phyloP scores from a whole-genome alignment of 37 sponge, comb jelly and placozoan species.

The Chondrosia reniformis region DNA sequence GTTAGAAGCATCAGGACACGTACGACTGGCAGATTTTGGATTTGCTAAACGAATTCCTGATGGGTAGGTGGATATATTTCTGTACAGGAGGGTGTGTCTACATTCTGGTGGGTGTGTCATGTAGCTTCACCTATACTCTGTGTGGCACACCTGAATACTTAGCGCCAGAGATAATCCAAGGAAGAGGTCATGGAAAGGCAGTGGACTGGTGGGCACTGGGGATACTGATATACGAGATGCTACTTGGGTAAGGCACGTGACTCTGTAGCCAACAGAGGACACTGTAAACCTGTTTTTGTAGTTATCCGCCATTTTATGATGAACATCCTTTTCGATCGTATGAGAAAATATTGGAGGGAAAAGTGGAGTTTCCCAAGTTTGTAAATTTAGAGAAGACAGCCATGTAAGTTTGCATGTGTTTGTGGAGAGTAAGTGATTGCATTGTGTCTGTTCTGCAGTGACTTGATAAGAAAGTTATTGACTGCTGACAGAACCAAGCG shows the following conservation, averaged over 20 bases:
- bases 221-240: conserved; percentile 93
- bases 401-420: not conserved
- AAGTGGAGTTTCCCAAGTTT: conserved; percentile 77
- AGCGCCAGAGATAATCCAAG: conserved; percentile 97
- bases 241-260: conserved; percentile 80
- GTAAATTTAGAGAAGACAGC: conserved; percentile 21
- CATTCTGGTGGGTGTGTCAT: not conserved
- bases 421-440: not conserved
- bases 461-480: conserved; percentile 77
- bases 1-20: conserved; percentile 75
- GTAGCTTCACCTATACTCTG: conserved; percentile 74
- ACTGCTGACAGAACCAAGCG: conserved; percentile 74
- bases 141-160: conserved; percentile 97
- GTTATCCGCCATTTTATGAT: conserved; percentile 95
- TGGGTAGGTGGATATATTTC: conserved; percentile 33
- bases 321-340: conserved; percentile 91
- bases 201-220: conserved; percentile 99
- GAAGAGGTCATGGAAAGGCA: conserved; percentile 86
- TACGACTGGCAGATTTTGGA: conserved; percentile 90
- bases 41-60: conserved; percentile 83
- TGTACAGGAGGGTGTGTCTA: not conserved
- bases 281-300: not conserved
- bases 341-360: conserved; percentile 88
- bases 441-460: conserved; percentile 27
- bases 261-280: not conserved